A percentile compares a stretch with the other conserved stretches of the same genome.
These are phyloP conservation scores for Microctenopoma steveboyesi DNA, from an alignment of 2,797 vertebrate species.

Conservation along the genomic window DNA sequence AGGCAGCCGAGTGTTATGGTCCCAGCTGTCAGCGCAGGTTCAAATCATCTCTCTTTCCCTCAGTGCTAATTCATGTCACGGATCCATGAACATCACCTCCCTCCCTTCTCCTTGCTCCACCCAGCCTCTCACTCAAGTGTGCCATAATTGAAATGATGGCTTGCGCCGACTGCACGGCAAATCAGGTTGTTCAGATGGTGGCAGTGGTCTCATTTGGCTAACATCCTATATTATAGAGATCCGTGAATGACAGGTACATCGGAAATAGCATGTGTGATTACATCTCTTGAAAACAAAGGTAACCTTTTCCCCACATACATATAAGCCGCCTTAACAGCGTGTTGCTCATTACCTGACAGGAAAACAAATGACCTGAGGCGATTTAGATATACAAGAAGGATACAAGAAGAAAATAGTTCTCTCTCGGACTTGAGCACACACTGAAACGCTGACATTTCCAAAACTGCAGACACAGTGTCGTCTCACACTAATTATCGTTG, in stretches of 20 bases:
- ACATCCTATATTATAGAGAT: conserved; percentile 21
- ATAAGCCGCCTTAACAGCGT: conserved; percentile 19
- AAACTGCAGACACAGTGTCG: background rate
- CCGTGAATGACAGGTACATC: conserved; percentile 26
- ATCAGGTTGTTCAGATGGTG: conserved; percentile 37
- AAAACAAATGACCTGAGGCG: conserved; percentile 51
- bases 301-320: conserved; percentile 17
- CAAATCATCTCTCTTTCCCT: conserved; percentile 62
- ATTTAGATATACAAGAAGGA: conserved; percentile 19
- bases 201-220: conserved; percentile 50
- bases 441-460: background rate
- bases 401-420: background rate
- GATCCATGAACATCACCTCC: conserved; percentile 41
- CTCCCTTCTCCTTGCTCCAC: conserved; percentile 19
- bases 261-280: conserved; percentile 48
- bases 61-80: conserved; percentile 63
- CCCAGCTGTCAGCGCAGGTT: conserved; percentile 66
- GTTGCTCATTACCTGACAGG: conserved; percentile 49
- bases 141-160: conserved; percentile 54
- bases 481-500: too few species aligned
- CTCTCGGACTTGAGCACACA: background rate
- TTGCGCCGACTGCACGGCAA: conserved; percentile 35
- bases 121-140: conserved; percentile 25
- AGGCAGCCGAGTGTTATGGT: conserved; percentile 52
- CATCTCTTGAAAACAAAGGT: conserved; percentile 38